A percentile compares a stretch with the other conserved stretches of the same genome.
phyloP scores from a whole-genome alignment of 1,140 invertebrate genomes.

The Antheraea mylitta region DNA sequence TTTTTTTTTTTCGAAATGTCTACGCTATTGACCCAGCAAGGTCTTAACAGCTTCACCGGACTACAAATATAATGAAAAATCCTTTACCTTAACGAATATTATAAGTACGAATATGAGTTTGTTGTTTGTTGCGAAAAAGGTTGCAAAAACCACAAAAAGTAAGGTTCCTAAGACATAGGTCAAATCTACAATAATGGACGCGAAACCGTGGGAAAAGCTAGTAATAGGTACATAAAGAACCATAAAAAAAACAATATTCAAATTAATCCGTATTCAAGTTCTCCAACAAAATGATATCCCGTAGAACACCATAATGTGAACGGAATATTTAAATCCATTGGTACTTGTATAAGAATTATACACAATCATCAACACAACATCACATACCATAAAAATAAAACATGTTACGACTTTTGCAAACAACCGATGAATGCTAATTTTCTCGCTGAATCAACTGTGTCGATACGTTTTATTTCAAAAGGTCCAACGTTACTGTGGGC shows the following conservation, averaged over 20 bases:
- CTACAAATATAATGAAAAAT: no score
- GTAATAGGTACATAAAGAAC: no score
- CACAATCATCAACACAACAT: neutral
- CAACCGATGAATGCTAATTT: neutral
- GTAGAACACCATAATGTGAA: neutral
- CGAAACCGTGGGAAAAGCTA: no score
- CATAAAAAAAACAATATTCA: neutral
- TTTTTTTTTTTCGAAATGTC: no score
- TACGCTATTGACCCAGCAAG: no score
- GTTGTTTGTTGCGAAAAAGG: no score
- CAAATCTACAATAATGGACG: no score
- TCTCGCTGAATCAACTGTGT: slow-evolving; percentile 1
- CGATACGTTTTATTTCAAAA: neutral
- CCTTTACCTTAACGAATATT: no score
- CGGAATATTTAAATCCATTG: neutral
- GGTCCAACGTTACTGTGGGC: neutral
- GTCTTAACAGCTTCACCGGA: no score
- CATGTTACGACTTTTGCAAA: neutral
- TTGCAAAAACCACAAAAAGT: no score
- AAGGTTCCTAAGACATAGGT: no score
- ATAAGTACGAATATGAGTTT: no score
- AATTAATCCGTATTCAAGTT: neutral
- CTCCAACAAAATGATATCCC: neutral
- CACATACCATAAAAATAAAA: slow-evolving; percentile 3
- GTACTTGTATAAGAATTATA: neutral